Base-by-base conservation (phyloP, 2,797 vertebrate genomes). In the Rhinogobio ventralis region DNA sequence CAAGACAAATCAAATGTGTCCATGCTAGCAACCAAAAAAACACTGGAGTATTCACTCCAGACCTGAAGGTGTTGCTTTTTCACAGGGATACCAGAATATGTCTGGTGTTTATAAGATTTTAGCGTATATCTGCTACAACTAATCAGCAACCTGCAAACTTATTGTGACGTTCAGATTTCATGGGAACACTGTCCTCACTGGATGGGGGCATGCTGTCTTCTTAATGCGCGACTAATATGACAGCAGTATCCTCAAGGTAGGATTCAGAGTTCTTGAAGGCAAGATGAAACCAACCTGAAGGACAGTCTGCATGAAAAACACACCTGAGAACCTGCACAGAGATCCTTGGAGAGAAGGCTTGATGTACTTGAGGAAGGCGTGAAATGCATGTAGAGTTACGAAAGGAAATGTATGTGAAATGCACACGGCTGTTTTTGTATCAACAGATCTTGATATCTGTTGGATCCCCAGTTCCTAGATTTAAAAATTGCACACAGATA, bases 141-240 rank as follows among this genome's bases (percentile, higher is more conserved):
- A 39, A 57, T 71, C 49, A 60, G 36, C 67, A 42, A 72, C 66
- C 64, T 42, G 67, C 17, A 51, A 80, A 51, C 33, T 42, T 23
- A 68, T 19, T 25, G 15, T 84, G 64, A 69, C 82, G 57, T 68
- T 46, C 82, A 57, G 64, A 78, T 78, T 78, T 60, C 82, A 77
- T 49, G 74, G 51, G 64, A 77, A 57, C 20, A 28, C 17, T 76
- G n/a, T 68, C 49, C 49, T 83, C 14, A 30, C 62, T 33, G 46
- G 64, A 76, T 42, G 62, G 46, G 72, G 72, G 10, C 62, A 67
- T 57, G 20, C 25, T 60, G 64, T 78, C 51, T 69, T 69, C 66
- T 67, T 68, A 57, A 46, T 60, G 49, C 28, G n/a, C 39, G 30
- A n/a, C 80, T 78, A 60, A 78, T 78, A 45, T 84, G 39, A 84